Evolutionary conservation across 2,888 invertebrate species (phyloP), one percentile per base, ranked within the genome.

Genomic region (Coremacera marginata): DNA sequence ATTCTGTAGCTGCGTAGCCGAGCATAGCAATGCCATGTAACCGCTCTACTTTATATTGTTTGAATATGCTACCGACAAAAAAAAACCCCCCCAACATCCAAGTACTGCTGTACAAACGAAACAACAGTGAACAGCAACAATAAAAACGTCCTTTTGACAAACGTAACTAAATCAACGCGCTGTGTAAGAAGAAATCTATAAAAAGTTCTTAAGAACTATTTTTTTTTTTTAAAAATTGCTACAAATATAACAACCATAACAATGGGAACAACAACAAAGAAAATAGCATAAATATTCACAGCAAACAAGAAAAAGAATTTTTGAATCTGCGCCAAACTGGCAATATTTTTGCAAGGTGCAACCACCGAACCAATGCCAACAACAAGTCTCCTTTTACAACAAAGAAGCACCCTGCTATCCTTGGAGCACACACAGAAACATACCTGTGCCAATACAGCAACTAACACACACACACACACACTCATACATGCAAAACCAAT

Each of bases 201-300:
- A n/a, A 55, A 55, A 55, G 22, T 22, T 55, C n/a, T 22, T 8
- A 16, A 55, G 9, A 55, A n/a, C n/a, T n/a, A n/a, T n/a, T n/a
- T n/a, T 55, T 22, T 55, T 55, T 22, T 52, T 19, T 3, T n/a
- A 52, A 52, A 5, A 52, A 52, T 82, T 70, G 79, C 76, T 80
- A 74, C 79, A 79, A 62, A 60, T 73, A 77, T 57, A 72, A 62
- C 25, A 77, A 49, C 74, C 74, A 77, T 62, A 63, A 65, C 65
- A 70, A 51, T n/a, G 49, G 19, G 31, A 74, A 75, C 22, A 71
- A 67, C 71, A 73, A 37, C 71, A 60, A 63, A 1, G 63, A 55
- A 5, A 27, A 52, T 27, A 65, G 27, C 76, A 68, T 68, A 51
- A 73, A 75, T 27, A 67, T 37, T 34, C n/a, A 52, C 62, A 52